These are phyloP conservation scores for Polymixis lichenea DNA, from an alignment of 2,888 invertebrate species.

Conservation along the genomic window DNA sequence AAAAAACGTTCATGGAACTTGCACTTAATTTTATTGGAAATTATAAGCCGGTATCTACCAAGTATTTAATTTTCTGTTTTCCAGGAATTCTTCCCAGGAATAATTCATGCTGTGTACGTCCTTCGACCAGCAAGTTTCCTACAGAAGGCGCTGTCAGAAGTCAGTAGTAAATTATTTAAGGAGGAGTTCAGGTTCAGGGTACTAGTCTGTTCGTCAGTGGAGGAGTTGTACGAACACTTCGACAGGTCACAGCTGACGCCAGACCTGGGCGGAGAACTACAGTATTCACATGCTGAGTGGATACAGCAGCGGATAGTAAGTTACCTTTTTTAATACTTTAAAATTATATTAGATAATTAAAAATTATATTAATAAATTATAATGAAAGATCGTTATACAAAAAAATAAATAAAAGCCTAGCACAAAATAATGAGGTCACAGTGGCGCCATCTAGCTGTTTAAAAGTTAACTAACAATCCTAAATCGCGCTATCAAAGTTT, in stretches of 20 bases:
- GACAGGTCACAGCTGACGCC: slow-evolving; percentile 96
- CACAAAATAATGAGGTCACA: neutral
- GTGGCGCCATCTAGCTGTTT: slow-evolving; percentile 62
- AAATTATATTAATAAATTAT: neutral
- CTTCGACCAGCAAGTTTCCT: slow-evolving; percentile 98
- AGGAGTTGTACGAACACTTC: slow-evolving; percentile 96
- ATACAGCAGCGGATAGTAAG: slow-evolving; percentile 98
- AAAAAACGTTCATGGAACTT: no score
- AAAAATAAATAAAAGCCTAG: neutral
- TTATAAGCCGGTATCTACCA: neutral
- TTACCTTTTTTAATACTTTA: slow-evolving; percentile 22
- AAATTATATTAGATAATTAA: neutral
- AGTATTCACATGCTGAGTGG: slow-evolving; percentile 98
- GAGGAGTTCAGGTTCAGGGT: slow-evolving; percentile 98
- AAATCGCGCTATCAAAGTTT: slow-evolving; percentile 68
- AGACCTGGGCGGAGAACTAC: slow-evolving; percentile 96
- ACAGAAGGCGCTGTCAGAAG: slow-evolving; percentile 98
- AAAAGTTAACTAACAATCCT: slow-evolving; percentile 40
- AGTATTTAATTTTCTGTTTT: slow-evolving; percentile 70
- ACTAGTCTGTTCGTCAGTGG: slow-evolving; percentile 95
- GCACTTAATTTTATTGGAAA: no score
- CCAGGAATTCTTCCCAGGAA: slow-evolving; percentile 97
- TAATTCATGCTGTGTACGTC: slow-evolving; percentile 98
- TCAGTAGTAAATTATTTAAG: slow-evolving; percentile 97
- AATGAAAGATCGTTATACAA: neutral